A percentile compares a stretch with the other conserved stretches of the same genome.
These are phyloP conservation scores for Campoletis sonorensis DNA, from an alignment of 1,140 invertebrate genomes.

Conservation along the genomic window DNA sequence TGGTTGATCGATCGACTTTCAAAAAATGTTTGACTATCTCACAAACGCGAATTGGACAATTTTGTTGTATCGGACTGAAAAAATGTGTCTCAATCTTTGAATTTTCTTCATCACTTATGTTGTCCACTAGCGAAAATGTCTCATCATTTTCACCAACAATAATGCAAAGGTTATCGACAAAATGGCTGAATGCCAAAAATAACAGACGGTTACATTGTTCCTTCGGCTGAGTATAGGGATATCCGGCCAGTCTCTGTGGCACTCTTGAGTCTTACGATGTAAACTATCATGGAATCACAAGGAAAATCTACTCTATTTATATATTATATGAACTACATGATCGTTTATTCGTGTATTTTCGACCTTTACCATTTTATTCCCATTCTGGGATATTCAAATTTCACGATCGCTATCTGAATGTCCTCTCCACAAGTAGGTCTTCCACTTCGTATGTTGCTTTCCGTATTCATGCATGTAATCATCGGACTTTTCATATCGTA, in stretches of 20 bases:
- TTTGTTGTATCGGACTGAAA: too few species aligned
- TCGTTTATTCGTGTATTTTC: slow-evolving; percentile 3
- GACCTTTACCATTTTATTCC: not conserved
- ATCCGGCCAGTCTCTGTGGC: slow-evolving; percentile 50
- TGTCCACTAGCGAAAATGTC: slow-evolving; percentile 17
- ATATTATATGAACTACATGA: slow-evolving; percentile 24
- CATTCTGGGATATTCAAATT: slow-evolving; percentile 16
- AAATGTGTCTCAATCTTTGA: not conserved
- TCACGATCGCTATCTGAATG: slow-evolving; percentile 12
- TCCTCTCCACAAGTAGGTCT: slow-evolving; percentile 17
- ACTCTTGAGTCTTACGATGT: slow-evolving; percentile 14
- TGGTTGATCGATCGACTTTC: too few species aligned
- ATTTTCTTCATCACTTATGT: not conserved
- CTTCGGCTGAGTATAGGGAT: slow-evolving; percentile 62
- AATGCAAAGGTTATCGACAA: slow-evolving; percentile 67
- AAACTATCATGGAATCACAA: not conserved
- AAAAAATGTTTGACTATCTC: too few species aligned
- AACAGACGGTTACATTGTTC: slow-evolving; percentile 66
- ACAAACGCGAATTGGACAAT: too few species aligned
- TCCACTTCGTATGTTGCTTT: not conserved
- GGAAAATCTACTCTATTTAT: slow-evolving; percentile 13
- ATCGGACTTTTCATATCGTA: not conserved
- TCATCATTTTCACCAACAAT: slow-evolving; percentile 60
- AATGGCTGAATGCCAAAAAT: slow-evolving; percentile 67
- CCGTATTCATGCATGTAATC: not conserved